These are phyloP conservation scores for Spisula subtruncata DNA, from an alignment of 2,888 invertebrate species.

Conservation along the genomic window DNA sequence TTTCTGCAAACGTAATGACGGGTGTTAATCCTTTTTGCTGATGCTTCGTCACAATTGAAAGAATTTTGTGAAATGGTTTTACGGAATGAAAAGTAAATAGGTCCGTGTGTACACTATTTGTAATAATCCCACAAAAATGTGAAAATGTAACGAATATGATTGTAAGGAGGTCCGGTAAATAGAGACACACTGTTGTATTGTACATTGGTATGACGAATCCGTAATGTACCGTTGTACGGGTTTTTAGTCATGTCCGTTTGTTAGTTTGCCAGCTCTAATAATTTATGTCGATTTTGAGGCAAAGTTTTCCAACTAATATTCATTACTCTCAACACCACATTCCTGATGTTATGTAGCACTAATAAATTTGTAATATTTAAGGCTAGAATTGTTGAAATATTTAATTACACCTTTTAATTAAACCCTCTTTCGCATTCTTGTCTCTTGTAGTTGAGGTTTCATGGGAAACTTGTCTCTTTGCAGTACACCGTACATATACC, in stretches of 20 bases:
- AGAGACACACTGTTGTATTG: neutral
- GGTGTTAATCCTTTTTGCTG: neutral
- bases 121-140: constrained; percentile 28
- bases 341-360: no score
- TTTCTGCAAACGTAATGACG: constrained; percentile 31
- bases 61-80: constrained; percentile 35
- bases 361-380: no score
- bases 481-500: no score
- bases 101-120: constrained; percentile 22
- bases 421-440: no score
- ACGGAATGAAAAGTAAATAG: constrained; percentile 30
- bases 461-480: no score
- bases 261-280: no score
- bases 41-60: constrained; percentile 25
- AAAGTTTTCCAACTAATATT: no score
- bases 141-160: constrained; percentile 31
- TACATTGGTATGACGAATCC: neutral
- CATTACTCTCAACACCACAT: no score
- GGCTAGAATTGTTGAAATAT: no score
- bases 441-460: no score
- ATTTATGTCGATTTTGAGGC: no score
- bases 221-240: neutral
- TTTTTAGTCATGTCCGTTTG: neutral
- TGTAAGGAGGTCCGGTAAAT: constrained; percentile 19
- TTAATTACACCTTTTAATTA: no score